Conservation (phyloP, 2,888 invertebrate species). For the Chalcosyrphus nemorum region DNA sequence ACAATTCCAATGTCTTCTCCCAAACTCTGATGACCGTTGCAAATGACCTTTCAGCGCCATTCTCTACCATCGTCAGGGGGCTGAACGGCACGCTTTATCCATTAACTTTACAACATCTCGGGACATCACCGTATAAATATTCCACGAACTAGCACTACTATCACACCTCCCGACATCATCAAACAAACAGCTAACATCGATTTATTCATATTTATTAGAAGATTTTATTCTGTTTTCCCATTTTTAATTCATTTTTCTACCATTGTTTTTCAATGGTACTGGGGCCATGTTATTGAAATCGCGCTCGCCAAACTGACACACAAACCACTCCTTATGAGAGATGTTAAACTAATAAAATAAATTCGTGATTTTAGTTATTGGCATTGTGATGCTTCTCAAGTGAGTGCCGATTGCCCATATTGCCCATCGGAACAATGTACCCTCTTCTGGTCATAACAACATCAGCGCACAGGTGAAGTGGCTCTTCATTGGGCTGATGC, state of each 20-base stretch:
- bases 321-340: conserved; percentile 49
- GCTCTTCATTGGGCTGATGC: conserved; percentile 37
- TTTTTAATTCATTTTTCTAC: conserved; percentile 33
- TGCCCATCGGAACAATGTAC: conserved; percentile 59
- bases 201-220: conserved; percentile 40
- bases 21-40: conserved; percentile 19
- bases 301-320: conserved; percentile 45
- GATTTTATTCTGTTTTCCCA: conserved; percentile 25
- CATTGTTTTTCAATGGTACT: conserved; percentile 27
- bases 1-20: conserved; percentile 20
- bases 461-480: conserved; percentile 55
- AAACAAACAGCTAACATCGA: conserved; percentile 44
- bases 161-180: conserved; percentile 56
- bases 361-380: conserved; percentile 71
- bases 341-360: conserved; percentile 71
- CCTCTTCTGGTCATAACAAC: conserved; percentile 44
- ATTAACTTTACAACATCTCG: conserved; percentile 55
- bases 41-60: conserved; percentile 43
- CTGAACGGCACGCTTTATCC: conserved; percentile 62
- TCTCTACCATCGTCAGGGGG: conserved; percentile 54
- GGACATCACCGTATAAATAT: conserved; percentile 51
- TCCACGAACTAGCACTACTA: conserved; percentile 59
- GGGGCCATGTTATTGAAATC: conserved; percentile 60
- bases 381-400: conserved; percentile 61
- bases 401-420: conserved; percentile 64